Conservation (phyloP, 2,113 vertebrate species). For the Actenoides lindsayi region DNA sequence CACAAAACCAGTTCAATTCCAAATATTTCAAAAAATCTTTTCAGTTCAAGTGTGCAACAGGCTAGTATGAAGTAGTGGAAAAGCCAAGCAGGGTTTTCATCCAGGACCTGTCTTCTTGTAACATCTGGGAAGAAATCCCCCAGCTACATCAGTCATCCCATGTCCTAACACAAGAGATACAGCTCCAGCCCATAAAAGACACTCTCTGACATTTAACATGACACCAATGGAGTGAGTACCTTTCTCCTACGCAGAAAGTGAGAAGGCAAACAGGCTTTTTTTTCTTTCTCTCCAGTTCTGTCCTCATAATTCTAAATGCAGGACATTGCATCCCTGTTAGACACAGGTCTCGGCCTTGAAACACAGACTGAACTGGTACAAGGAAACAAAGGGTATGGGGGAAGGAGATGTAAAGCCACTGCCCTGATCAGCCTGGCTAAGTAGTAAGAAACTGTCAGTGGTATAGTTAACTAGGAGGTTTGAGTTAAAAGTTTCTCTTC, state of each 20-base stretch:
- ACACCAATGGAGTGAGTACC: neutral
- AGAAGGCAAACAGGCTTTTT: neutral
- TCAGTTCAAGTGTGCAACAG: neutral
- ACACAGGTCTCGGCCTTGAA: neutral
- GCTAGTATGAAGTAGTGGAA: neutral
- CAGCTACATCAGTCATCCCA: neutral
- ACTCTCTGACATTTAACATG: neutral
- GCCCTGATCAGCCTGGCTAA: neutral
- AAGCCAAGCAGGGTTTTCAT: neutral
- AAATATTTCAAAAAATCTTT: neutral
- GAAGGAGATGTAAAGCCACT: neutral
- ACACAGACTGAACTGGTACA: neutral
- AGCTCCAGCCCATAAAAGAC: neutral
- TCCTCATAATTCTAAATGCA: neutral
- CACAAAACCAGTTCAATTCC: neutral
- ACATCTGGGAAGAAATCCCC: conserved; percentile 27
- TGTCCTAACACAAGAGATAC: neutral
- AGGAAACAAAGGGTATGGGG: neutral
- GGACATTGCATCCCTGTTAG: neutral
- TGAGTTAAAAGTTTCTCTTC: neutral
- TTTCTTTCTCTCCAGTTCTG: neutral
- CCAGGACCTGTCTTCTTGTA: neutral
- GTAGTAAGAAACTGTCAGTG: neutral
- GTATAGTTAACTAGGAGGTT: neutral
- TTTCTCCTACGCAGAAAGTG: neutral